phyloP scores from a whole-genome alignment of 2,113 vertebrate genomes.

The Oreochromis tanganicae region DNA sequence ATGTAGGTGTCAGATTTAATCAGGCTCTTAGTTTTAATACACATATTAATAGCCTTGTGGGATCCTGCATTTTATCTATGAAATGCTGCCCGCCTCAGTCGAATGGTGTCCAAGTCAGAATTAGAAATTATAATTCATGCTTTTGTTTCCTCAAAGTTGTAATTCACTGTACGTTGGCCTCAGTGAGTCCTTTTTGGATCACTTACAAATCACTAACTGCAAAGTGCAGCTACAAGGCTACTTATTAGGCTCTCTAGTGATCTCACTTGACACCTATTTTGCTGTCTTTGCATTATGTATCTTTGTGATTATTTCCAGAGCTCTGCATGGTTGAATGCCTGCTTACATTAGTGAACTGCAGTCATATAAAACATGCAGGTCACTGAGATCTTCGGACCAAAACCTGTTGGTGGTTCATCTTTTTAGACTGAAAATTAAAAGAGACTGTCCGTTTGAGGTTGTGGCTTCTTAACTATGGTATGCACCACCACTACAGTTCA shows the following conservation, averaged over 20 bases:
- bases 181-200: background rate
- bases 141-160: background rate
- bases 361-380: background rate
- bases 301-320: background rate
- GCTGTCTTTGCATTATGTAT: background rate
- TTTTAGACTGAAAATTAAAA: background rate
- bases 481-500: background rate
- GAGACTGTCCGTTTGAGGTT: background rate
- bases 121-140: background rate
- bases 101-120: background rate
- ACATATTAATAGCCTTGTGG: accelerated
- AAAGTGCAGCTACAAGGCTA: background rate
- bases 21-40: background rate
- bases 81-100: background rate
- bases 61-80: background rate
- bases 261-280: background rate
- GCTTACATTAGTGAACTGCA: background rate
- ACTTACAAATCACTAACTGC: background rate
- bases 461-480: background rate
- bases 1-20: background rate
- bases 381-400: background rate
- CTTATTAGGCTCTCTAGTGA: background rate
- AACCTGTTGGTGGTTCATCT: background rate
- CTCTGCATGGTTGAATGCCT: background rate
- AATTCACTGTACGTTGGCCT: background rate